Conservation (phyloP, 2,797 vertebrate genomes). For the Amblyopsis hoosieri region DNA sequence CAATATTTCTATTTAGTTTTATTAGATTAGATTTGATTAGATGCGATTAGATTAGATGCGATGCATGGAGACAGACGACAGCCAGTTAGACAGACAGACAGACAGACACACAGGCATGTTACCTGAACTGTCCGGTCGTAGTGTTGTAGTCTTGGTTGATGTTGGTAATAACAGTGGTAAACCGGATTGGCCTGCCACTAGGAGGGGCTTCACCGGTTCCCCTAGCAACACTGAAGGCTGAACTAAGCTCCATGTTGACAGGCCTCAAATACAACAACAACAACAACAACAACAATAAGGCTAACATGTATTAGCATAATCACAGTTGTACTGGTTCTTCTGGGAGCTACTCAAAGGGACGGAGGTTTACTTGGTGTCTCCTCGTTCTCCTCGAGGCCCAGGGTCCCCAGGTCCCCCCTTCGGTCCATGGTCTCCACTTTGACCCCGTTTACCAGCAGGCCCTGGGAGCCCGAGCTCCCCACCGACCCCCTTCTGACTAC, state of each 20-base stretch:
- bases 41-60: no score
- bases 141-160: conserved; percentile 47
- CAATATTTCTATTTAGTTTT: no score
- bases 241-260: conserved; percentile 6
- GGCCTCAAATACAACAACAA: conserved; percentile 23
- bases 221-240: conserved; percentile 64
- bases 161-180: conserved; percentile 62
- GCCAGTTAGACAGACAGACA: no score
- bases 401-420: fast-evolving
- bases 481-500: conserved; percentile 29
- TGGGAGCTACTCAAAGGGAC: not conserved
- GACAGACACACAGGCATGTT: conserved; percentile 5
- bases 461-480: conserved; percentile 30
- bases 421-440: conserved; percentile 27
- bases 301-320: not conserved
- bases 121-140: conserved; percentile 48
- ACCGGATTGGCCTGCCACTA: conserved; percentile 22
- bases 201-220: conserved; percentile 1
- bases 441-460: conserved; percentile 50
- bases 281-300: not conserved
- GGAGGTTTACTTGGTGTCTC: conserved; percentile 42
- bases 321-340: not conserved
- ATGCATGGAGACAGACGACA: not conserved
- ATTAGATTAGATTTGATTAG: no score
- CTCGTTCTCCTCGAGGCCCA: conserved; percentile 37